Percentiles rank a stretch among this genome's conserved stretches.
These are phyloP conservation scores for Selene dorsalis DNA, from an alignment of 2,797 vertebrate genomes.

Conservation along the genomic window DNA sequence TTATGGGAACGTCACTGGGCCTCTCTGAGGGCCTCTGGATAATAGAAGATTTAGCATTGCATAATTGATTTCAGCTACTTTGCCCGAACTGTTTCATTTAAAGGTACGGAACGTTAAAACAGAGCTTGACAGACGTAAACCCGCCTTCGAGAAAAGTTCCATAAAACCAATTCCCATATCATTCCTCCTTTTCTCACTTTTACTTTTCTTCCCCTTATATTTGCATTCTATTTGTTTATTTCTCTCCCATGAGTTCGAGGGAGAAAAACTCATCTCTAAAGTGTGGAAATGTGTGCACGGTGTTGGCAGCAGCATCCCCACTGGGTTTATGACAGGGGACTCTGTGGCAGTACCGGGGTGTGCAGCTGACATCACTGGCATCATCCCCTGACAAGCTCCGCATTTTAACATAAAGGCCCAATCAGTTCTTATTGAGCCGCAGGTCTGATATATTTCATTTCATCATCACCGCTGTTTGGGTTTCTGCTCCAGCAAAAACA, in stretches of 20 bases:
- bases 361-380: slow-evolving; percentile 55
- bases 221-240: slow-evolving; percentile 72
- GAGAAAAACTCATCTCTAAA: slow-evolving; percentile 54
- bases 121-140: slow-evolving; percentile 44
- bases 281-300: slow-evolving; percentile 45
- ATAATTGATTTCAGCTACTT: slow-evolving; percentile 60
- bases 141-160: slow-evolving; percentile 39
- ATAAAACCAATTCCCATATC: slow-evolving; percentile 36
- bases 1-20: slow-evolving; percentile 46
- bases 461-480: background rate
- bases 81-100: slow-evolving; percentile 35
- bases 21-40: slow-evolving; percentile 41
- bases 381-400: slow-evolving; percentile 56
- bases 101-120: slow-evolving; percentile 54
- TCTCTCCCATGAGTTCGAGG: slow-evolving; percentile 66
- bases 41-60: slow-evolving; percentile 56
- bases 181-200: slow-evolving; percentile 37
- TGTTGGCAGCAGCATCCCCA: slow-evolving; percentile 61
- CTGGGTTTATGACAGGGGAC: slow-evolving; percentile 63
- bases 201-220: slow-evolving; percentile 37
- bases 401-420: slow-evolving; percentile 69
- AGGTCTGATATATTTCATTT: slow-evolving; percentile 62
- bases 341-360: slow-evolving; percentile 60
- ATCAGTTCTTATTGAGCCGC: slow-evolving; percentile 56
- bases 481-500: slow-evolving; percentile 19